Conservation (phyloP, 2,888 invertebrate genomes). For the Axea sp. region DNA sequence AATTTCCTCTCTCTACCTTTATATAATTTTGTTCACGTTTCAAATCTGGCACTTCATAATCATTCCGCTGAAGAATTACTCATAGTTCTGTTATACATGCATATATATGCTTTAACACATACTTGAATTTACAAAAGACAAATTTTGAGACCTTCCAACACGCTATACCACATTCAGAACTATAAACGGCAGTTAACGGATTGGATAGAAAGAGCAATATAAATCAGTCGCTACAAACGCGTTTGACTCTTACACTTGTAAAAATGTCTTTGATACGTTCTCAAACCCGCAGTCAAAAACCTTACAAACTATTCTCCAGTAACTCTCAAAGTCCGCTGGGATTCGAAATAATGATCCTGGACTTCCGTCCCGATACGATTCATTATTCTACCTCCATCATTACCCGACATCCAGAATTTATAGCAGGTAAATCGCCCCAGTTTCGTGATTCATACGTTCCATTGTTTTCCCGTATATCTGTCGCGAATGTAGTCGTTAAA, state of each 20-base stretch:
- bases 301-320: constrained; percentile 5
- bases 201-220: too few species aligned
- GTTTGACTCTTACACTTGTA: too few species aligned
- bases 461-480: constrained; percentile 11
- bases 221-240: too few species aligned
- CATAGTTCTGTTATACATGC: too few species aligned
- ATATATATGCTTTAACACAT: too few species aligned
- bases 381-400: constrained; percentile 23
- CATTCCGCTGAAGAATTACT: too few species aligned
- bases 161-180: background rate
- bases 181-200: background rate
- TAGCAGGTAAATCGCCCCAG: constrained; percentile 15
- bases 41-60: too few species aligned
- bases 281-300: constrained; percentile 1
- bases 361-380: constrained; percentile 2
- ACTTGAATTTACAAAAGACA: too few species aligned
- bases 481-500: constrained; percentile 11
- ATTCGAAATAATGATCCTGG: constrained; percentile 9
- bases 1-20: too few species aligned
- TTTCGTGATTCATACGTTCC: constrained; percentile 18
- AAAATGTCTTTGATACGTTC: too few species aligned
- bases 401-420: constrained; percentile 25
- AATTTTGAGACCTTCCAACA: background rate
- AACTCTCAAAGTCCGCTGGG: background rate
- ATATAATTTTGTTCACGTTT: too few species aligned